Base-by-base conservation (phyloP, 1,140 invertebrate species). In the Cheumatopsyche charites region DNA sequence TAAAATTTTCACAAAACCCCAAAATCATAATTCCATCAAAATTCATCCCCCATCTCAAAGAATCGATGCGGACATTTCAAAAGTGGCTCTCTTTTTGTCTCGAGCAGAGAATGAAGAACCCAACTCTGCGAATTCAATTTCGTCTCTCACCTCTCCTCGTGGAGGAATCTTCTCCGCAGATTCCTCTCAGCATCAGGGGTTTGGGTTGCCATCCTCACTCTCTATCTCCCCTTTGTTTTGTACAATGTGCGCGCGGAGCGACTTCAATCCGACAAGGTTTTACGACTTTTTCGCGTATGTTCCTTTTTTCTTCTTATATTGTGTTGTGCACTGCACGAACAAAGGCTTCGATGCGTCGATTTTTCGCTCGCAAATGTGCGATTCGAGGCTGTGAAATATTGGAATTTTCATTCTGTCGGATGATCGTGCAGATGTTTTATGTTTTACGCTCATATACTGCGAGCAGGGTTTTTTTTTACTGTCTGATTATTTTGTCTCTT, bases 141-240 rank as follows among this genome's bases (percentile, higher is more conserved):
- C 25, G 47, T 21, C 26, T 26, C 47, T 41, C 42, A n/a, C 26
- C 23, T 52, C 43, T 12, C 65, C 17, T 55, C 47, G 11, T n/a
- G n/a, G n/a, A n/a, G n/a, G 43, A 43, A 68, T 68, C 55, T 67
- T 68, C 63, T 66, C 12, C n/a, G 11, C 23, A 58, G 26, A 29
- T 68, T 26, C 26, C n/a, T 55, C 49, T 52, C 43, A n/a, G n/a
- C n/a, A n/a, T n/a, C n/a, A n/a, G n/a, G n/a, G n/a, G n/a, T n/a
- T n/a, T n/a, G n/a, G n/a, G n/a, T n/a, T n/a, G n/a, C 12, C 62
- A 36, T 63, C 62, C 23, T 26, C 19, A 36, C 26, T 63, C 21
- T 63, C 62, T 65, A n/a, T n/a, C n/a, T 52, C 26, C 25, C 45
- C 55, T 52, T 55, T 68, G 66, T 68, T 68, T 68, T 26, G 43